Conservation (phyloP, 1,140 invertebrate genomes). For the Brachionus angularis region DNA sequence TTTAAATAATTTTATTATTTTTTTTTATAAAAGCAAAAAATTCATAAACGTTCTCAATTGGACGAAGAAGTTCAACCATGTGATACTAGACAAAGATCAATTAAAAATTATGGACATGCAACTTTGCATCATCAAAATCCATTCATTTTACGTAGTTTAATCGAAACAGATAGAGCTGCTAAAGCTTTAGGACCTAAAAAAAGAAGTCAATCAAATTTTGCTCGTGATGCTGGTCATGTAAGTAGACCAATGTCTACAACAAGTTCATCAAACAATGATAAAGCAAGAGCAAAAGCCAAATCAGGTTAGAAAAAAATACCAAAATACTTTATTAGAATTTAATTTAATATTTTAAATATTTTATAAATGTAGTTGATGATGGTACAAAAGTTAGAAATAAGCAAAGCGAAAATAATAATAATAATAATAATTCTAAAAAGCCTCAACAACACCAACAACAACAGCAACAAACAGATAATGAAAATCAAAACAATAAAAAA, state of each 20-base stretch:
- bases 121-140: conserved; percentile 37
- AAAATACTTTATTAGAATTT: too few species aligned
- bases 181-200: conserved; percentile 1
- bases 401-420: too few species aligned
- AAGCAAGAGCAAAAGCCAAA: background rate
- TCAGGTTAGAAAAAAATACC: too few species aligned
- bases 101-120: background rate
- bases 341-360: too few species aligned
- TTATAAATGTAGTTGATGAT: too few species aligned
- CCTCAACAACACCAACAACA: too few species aligned
- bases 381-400: too few species aligned
- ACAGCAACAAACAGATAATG: background rate
- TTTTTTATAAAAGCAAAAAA: background rate
- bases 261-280: too few species aligned
- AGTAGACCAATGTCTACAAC: too few species aligned
- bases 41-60: conserved; percentile 38
- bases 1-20: background rate
- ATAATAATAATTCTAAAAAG: too few species aligned
- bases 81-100: background rate
- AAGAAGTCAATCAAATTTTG: conserved; percentile 13
- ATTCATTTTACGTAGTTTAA: conserved; percentile 22
- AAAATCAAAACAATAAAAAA: background rate
- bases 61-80: conserved; percentile 14
- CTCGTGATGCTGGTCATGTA: too few species aligned
- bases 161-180: conserved; percentile 12